These are phyloP conservation scores for Pangasius macronema DNA, from an alignment of 2,797 vertebrate species.

Conservation along the genomic window DNA sequence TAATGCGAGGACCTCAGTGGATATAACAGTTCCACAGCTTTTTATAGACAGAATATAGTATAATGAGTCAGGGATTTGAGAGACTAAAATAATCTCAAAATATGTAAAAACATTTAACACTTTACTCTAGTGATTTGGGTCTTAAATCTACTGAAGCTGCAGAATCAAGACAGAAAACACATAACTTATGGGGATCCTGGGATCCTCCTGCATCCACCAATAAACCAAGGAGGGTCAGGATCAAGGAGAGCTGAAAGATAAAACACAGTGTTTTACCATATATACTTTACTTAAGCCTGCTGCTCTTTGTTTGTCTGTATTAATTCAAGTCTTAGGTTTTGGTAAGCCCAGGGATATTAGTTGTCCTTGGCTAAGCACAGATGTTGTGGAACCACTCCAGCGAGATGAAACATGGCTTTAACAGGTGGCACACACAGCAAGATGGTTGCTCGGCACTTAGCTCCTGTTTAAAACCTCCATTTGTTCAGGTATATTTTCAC, in stretches of 20 bases:
- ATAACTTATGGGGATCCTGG: neutral
- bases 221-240: neutral
- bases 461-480: no score
- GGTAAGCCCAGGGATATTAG: conserved; percentile 40
- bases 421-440: no score
- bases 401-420: conserved; percentile 38
- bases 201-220: neutral
- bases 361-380: conserved; percentile 45
- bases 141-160: neutral
- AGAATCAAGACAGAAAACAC: neutral
- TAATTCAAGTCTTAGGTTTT: conserved; percentile 27
- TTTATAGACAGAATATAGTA: neutral
- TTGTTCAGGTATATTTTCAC: no score
- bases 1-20: neutral
- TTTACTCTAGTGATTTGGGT: neutral
- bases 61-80: neutral
- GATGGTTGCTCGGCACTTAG: no score
- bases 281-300: neutral
- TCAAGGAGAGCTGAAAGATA: neutral
- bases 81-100: neutral
- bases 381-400: conserved; percentile 41
- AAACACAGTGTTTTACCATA: neutral
- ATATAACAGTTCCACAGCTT: neutral
- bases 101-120: neutral
- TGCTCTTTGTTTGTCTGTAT: conserved; percentile 30